These are phyloP conservation scores for Callimorpha dominula DNA, from an alignment of 2,888 invertebrate species.

Conservation along the genomic window DNA sequence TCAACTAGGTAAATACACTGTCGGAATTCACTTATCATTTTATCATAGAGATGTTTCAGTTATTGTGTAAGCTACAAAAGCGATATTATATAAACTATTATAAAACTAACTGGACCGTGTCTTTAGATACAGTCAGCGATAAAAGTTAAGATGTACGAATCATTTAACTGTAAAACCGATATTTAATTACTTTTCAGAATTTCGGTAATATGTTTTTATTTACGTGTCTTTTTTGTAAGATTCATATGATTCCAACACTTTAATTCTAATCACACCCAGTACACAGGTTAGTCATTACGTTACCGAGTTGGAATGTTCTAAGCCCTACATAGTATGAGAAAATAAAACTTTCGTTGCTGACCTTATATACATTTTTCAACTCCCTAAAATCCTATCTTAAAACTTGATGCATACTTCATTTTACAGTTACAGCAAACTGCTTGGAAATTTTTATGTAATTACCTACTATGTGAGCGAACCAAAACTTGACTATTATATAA, in stretches of 20 bases:
- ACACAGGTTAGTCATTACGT: not conserved
- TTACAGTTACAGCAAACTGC: not conserved
- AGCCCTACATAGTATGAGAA: no score
- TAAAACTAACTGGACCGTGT: not conserved
- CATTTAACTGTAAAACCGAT: not conserved
- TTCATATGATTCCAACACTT: no score
- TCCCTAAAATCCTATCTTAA: not conserved
- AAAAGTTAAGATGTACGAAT: no score
- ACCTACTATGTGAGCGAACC: not conserved
- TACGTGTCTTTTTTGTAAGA: not conserved
- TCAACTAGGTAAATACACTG: conserved; percentile 8
- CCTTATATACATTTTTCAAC: not conserved
- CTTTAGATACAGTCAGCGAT: not conserved
- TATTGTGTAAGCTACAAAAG: conserved; percentile 49
- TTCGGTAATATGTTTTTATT: not conserved
- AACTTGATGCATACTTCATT: not conserved
- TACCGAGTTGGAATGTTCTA: not conserved
- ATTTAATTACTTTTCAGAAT: not conserved
- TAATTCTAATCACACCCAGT: not conserved
- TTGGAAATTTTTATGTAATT: conserved; percentile 2
- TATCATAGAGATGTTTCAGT: conserved; percentile 39
- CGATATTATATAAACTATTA: conserved; percentile 23
- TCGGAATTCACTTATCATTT: conserved; percentile 15
- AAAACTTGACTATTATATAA: conserved; percentile 49
- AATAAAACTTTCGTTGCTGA: not conserved